Evolutionary conservation across 2,888 invertebrate genomes (phyloP).

Genomic region (Drosophila barbarae): DNA sequence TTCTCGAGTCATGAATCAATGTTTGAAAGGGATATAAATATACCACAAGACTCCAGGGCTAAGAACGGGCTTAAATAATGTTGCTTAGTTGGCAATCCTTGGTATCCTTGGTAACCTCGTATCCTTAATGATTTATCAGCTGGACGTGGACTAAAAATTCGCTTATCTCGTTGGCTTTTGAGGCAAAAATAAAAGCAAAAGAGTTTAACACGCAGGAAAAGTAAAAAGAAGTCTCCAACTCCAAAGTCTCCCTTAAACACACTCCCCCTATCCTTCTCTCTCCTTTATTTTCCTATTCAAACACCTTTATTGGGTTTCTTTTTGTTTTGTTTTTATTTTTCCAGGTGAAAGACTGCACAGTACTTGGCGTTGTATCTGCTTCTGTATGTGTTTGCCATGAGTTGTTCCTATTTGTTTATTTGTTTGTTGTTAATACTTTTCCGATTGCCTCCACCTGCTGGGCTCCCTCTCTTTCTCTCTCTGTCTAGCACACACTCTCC

Average conservation of each 20-base stretch:
- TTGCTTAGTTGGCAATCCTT: slow-evolving; percentile 23
- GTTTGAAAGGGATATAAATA: slow-evolving; percentile 11
- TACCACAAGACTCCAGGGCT: neutral
- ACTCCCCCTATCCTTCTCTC: slow-evolving; percentile 1
- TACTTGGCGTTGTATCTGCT: slow-evolving; percentile 17
- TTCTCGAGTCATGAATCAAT: slow-evolving; percentile 36
- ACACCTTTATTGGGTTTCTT: slow-evolving; percentile 5
- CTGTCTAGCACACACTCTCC: slow-evolving; percentile 29
- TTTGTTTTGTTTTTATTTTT: slow-evolving; percentile 4
- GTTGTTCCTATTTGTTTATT: slow-evolving; percentile 30
- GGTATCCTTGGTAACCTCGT: slow-evolving; percentile 6
- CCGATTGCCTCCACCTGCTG: slow-evolving; percentile 38
- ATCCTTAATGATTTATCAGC: slow-evolving; percentile 54
- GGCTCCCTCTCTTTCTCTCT: slow-evolving; percentile 23
- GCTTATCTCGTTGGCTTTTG: slow-evolving; percentile 41
- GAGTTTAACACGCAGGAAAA: slow-evolving; percentile 14
- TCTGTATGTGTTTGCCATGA: slow-evolving; percentile 16
- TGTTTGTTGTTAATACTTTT: slow-evolving; percentile 59
- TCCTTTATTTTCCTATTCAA: neutral
- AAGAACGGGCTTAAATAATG: slow-evolving; percentile 24
- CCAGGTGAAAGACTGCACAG: slow-evolving; percentile 12
- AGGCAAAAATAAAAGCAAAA: slow-evolving; percentile 41
- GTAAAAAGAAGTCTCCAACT: slow-evolving; percentile 6
- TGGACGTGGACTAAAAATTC: slow-evolving; percentile 46
- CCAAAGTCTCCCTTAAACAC: slow-evolving; percentile 1